phyloP scores from a whole-genome alignment of 2,797 vertebrate species.

The Esox masquinongy region DNA sequence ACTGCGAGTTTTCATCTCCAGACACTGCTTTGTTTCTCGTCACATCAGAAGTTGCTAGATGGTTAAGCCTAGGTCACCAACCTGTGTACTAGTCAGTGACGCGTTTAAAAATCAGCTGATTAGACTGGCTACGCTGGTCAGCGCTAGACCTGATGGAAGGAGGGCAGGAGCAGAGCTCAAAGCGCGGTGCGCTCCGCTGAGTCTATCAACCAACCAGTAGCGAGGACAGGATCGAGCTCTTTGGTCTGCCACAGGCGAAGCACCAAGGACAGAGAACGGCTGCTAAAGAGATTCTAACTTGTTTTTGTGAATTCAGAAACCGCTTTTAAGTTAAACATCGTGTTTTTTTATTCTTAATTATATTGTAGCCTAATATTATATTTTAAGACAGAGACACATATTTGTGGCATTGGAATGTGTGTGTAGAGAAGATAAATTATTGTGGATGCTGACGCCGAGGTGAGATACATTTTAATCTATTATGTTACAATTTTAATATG shows the following conservation, averaged over 20 bases:
- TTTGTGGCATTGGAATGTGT: slow-evolving; percentile 51
- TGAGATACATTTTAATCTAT: slow-evolving; percentile 51
- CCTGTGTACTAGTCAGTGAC: slow-evolving; percentile 34
- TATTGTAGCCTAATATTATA: background rate
- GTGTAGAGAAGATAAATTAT: slow-evolving; percentile 44
- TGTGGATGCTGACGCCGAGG: slow-evolving; percentile 52
- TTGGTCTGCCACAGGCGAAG: background rate
- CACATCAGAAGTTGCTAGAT: slow-evolving; percentile 64
- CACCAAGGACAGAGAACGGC: background rate
- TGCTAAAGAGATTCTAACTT: background rate
- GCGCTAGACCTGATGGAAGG: slow-evolving; percentile 48
- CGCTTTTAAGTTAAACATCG: background rate
- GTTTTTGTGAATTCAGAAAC: background rate
- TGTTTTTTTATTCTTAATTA: background rate
- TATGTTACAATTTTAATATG: background rate
- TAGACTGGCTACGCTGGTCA: slow-evolving; percentile 39
- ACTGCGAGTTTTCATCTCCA: background rate
- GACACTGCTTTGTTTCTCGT: slow-evolving; percentile 52
- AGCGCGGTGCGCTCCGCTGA: slow-evolving; percentile 35
- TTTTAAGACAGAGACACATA: slow-evolving; percentile 5
- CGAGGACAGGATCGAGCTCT: background rate
- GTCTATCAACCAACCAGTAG: background rate
- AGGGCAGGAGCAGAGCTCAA: slow-evolving; percentile 31
- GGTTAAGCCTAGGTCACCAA: slow-evolving; percentile 50
- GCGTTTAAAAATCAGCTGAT: slow-evolving; percentile 61